Base-by-base conservation (phyloP, 2,113 vertebrate species). In the Pithys albifrons region DNA sequence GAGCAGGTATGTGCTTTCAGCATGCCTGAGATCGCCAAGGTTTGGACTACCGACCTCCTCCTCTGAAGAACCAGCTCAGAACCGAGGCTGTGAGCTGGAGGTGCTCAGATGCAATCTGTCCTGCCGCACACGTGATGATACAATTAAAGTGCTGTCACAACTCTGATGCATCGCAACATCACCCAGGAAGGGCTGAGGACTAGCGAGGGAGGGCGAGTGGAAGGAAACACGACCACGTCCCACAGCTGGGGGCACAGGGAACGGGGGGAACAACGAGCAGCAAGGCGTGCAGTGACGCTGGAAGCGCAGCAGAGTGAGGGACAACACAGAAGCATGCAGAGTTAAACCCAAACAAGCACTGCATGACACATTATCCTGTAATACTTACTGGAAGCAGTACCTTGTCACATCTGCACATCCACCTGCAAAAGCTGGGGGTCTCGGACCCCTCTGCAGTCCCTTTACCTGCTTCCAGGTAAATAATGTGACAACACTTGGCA, bases 271-370 rank as follows among this genome's bases (percentile, higher is more conserved):
- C 35, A 13, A 22, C 2, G 8, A 76, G n/a, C 59, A 74, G 48
- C 14, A 31, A 62, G 72, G n/a, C 17, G 4, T 1, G 1, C 31
- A 1, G 37, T 35, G 35, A 35, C 1, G 0, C 10, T 25, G 5
- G 4, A 48, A 67, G 62, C 4, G 43, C 33, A 37, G 71, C 46
- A 4, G 54, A 65, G 72, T 2, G 35, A 82, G 5, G 7, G 37
- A 45, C 67, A 27, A 49, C 80, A 71, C 51, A 72, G 37, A 54
- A 46, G 51, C 96, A 96, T 64, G 69, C 91, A 39, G 51, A 46
- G 11, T 19, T 27, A 41, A 82, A 57, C 77, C 46, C 64, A 70
- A 57, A 76, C 76, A 51, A 57, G n/a, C 7, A 43, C 59, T 4
- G 69, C 52, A 48, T 28, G 9, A 65, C 67, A 52, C 71, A 14